These are phyloP conservation scores for Ursus arctos DNA, from an alignment of 2,113 vertebrate genomes.

Conservation along the genomic window DNA sequence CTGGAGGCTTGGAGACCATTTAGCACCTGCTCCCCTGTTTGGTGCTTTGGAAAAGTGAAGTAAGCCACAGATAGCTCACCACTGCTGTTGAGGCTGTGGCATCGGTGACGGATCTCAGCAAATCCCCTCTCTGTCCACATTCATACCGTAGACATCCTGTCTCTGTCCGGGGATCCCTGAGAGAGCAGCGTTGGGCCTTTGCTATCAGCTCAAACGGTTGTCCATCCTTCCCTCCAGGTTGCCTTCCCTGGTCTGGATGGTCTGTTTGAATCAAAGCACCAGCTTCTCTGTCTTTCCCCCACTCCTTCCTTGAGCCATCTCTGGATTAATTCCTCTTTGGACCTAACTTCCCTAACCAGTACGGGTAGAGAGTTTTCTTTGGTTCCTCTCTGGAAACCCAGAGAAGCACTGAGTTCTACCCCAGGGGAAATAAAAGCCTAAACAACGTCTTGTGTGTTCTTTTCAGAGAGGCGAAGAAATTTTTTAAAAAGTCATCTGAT, in stretches of 20 bases:
- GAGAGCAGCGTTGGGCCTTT: not conserved
- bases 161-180: not conserved
- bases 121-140: not conserved
- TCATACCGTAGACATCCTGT: too few species aligned
- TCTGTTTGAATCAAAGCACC: not conserved
- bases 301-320: not conserved
- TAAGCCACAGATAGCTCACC: not conserved
- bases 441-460: constrained; percentile 8
- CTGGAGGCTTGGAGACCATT: not conserved
- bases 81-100: not conserved
- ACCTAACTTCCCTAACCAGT: not conserved
- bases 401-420: not conserved
- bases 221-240: not conserved
- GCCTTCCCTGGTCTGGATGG: not conserved
- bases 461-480: not conserved
- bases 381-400: not conserved
- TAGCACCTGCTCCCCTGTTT: not conserved
- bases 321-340: not conserved
- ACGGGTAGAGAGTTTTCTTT: not conserved
- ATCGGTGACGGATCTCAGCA: not conserved
- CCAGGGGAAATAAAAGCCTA: not conserved
- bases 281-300: not conserved
- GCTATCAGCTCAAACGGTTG: not conserved
- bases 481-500: not conserved
- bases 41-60: not conserved